A percentile compares a stretch with the other conserved stretches of the same genome.
Evolutionary conservation across 2,797 vertebrate species (phyloP).

Genomic region (Cichlasoma orientale): DNA sequence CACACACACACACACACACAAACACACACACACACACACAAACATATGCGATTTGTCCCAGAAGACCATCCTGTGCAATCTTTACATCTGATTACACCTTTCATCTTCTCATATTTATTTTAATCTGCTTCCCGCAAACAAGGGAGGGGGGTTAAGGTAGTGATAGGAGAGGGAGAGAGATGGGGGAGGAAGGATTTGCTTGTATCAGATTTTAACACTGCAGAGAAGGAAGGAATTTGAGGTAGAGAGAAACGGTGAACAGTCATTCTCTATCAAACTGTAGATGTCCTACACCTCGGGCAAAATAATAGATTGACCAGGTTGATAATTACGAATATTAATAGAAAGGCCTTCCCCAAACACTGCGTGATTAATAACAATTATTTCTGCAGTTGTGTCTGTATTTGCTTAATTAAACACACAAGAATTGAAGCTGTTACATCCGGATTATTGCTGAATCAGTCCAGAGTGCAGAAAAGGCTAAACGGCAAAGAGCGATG

Average conservation of each 20-base stretch:
- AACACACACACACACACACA: slow-evolving; percentile 18
- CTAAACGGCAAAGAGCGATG: slow-evolving; percentile 12
- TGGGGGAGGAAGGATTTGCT: slow-evolving; percentile 43
- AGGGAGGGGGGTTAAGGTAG: slow-evolving; percentile 42
- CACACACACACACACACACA: neutral
- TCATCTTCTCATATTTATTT: slow-evolving; percentile 81
- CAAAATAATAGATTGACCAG: slow-evolving; percentile 85
- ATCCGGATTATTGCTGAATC: slow-evolving; percentile 45
- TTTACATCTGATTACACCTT: slow-evolving; percentile 81
- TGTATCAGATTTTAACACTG: slow-evolving; percentile 46
- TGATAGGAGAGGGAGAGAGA: slow-evolving; percentile 22
- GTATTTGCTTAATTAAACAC: slow-evolving; percentile 55
- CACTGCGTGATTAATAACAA: slow-evolving; percentile 51
- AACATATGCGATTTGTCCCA: slow-evolving; percentile 56
- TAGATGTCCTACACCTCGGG: slow-evolving; percentile 53
- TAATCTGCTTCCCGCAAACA: slow-evolving; percentile 74
- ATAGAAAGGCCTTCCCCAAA: slow-evolving; percentile 48
- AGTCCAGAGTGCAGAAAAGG: slow-evolving; percentile 18
- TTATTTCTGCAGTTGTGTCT: slow-evolving; percentile 48
- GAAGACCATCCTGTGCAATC: slow-evolving; percentile 74
- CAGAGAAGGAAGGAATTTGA: slow-evolving; percentile 40
- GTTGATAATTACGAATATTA: slow-evolving; percentile 61
- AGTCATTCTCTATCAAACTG: slow-evolving; percentile 50
- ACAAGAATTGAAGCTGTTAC: slow-evolving; percentile 22
- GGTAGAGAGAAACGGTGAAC: slow-evolving; percentile 24